These are phyloP conservation scores for Conchocele bisecta DNA, from an alignment of 2,888 invertebrate genomes.

Conservation along the genomic window DNA sequence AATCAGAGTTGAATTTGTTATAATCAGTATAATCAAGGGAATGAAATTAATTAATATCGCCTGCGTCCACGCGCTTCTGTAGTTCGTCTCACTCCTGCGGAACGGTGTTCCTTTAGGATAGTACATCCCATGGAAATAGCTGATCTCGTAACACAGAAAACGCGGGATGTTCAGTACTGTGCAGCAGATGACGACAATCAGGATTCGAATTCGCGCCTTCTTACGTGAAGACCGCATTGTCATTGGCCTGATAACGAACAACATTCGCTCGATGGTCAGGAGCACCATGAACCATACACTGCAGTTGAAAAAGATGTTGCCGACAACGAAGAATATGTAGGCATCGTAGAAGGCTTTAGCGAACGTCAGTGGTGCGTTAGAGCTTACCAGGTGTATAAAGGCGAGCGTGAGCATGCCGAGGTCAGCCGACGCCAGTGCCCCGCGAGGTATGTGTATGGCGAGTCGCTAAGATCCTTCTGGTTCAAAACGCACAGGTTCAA, in stretches of 20 bases:
- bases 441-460: conserved; percentile 78
- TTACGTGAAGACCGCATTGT: conserved; percentile 67
- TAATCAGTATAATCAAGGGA: conserved; percentile 67
- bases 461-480: conserved; percentile 70
- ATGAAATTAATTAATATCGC: conserved; percentile 70
- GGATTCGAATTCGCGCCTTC: conserved; percentile 63
- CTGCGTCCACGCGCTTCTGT: conserved; percentile 68
- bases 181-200: conserved; percentile 62
- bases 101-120: conserved; percentile 56
- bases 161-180: conserved; percentile 71
- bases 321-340: conserved; percentile 73
- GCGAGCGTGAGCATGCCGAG: conserved; percentile 68
- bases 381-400: conserved; percentile 59
- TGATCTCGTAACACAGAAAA: conserved; percentile 63
- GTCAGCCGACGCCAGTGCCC: conserved; percentile 76
- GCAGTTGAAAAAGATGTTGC: conserved; percentile 74
- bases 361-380: conserved; percentile 46
- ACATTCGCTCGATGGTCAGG: conserved; percentile 78
- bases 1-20: conserved; percentile 69
- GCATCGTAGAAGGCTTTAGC: conserved; percentile 66
- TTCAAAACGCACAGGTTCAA: conserved; percentile 78
- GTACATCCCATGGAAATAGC: conserved; percentile 10
- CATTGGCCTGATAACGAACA: conserved; percentile 73
- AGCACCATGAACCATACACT: conserved; percentile 76
- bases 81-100: conserved; percentile 50